These are phyloP conservation scores for Tyria jacobaeae DNA, from an alignment of 2,888 invertebrate species.

Conservation along the genomic window DNA sequence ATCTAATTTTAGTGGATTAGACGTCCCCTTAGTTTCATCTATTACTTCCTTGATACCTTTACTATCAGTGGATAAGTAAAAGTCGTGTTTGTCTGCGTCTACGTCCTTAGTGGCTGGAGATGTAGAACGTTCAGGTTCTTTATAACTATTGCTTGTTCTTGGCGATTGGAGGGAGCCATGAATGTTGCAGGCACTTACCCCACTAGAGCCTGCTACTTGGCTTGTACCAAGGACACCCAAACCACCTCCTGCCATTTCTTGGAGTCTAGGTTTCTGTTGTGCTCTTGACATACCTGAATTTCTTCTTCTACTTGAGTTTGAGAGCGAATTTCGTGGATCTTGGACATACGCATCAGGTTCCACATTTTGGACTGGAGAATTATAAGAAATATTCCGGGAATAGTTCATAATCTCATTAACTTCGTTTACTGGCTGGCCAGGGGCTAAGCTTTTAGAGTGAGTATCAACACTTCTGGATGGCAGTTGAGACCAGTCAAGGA, in stretches of 20 bases:
- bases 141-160: background rate
- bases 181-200: background rate
- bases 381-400: background rate
- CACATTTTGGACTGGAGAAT: background rate
- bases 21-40: conserved; percentile 7
- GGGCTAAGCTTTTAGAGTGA: background rate
- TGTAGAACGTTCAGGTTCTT: background rate
- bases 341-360: background rate
- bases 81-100: background rate
- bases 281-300: background rate
- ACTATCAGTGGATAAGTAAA: conserved; percentile 16
- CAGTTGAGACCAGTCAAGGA: conserved; percentile 14
- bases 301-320: background rate
- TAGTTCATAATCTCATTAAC: background rate
- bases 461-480: conserved; percentile 1
- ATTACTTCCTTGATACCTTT: conserved; percentile 12
- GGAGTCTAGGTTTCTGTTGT: background rate
- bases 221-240: conserved; percentile 21
- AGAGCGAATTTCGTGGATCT: background rate
- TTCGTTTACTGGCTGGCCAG: conserved; percentile 7
- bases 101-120: background rate
- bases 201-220: conserved; percentile 29
- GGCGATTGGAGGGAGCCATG: background rate
- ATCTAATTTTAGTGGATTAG: background rate
- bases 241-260: conserved; percentile 21